These are phyloP conservation scores for Oreochromis spilurus DNA, from an alignment of 2,113 vertebrate genomes.

Conservation along the genomic window DNA sequence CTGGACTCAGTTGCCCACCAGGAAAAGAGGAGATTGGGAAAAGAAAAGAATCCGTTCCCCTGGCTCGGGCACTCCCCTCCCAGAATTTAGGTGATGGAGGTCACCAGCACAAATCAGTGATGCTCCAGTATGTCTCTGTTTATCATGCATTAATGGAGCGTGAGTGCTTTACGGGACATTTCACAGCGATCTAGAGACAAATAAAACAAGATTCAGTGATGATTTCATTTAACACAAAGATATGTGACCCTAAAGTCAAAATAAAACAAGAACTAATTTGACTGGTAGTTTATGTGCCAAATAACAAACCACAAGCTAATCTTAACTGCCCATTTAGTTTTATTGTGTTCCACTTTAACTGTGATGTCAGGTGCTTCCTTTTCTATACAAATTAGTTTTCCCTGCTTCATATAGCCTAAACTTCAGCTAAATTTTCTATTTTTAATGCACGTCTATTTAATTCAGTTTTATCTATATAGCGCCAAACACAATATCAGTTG, in stretches of 20 bases:
- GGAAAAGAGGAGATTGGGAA: not conserved
- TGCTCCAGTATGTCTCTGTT: constrained; percentile 27
- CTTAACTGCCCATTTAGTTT: not conserved
- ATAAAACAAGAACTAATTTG: not conserved
- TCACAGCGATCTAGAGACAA: constrained; percentile 14
- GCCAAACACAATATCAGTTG: not conserved
- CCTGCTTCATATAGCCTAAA: not conserved
- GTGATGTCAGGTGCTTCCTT: not conserved
- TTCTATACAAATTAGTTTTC: not conserved
- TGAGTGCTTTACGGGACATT: constrained; percentile 12
- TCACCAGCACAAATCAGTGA: constrained; percentile 15
- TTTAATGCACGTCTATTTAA: not conserved
- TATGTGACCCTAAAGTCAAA: not conserved
- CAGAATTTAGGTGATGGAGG: not conserved
- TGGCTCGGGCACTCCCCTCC: constrained; percentile 16
- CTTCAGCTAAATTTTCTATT: not conserved
- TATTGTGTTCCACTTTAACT: not conserved
- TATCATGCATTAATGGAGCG: constrained; percentile 49
- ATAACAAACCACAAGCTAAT: not conserved
- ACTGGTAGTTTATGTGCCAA: not conserved
- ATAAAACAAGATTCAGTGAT: not conserved
- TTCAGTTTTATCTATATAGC: not conserved
- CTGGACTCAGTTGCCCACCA: constrained; percentile 32
- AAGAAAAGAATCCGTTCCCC: constrained; percentile 3
- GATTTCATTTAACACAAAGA: not conserved